Conservation (phyloP, 2,113 vertebrate genomes). For the Percina caprodes region DNA sequence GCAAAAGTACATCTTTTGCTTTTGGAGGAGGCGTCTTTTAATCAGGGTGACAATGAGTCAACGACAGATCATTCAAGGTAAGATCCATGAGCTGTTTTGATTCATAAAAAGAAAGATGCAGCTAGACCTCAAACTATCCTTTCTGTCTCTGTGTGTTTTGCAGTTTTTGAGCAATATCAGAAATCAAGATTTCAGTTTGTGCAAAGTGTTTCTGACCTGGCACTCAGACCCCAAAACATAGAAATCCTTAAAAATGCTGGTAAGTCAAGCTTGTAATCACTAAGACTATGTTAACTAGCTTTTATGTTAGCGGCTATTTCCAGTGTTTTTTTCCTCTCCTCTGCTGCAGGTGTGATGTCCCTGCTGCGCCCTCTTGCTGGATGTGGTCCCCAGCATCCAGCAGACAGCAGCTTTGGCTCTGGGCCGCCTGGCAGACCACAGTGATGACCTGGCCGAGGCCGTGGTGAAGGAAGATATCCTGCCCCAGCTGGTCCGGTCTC, state of each 20-base stretch:
- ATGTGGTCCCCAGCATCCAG: slow-evolving; percentile 91
- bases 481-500: slow-evolving; percentile 89
- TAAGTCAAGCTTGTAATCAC: slow-evolving; percentile 49
- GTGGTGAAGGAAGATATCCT: slow-evolving; percentile 91
- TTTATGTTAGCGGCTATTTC: neutral
- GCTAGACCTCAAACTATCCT: neutral
- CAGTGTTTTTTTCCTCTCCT: neutral
- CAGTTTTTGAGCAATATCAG: slow-evolving; percentile 92
- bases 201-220: slow-evolving; percentile 89
- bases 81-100: neutral
- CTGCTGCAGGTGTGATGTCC: slow-evolving; percentile 89
- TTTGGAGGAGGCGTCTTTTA: neutral
- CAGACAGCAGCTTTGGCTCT: slow-evolving; percentile 92
- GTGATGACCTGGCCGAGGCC: slow-evolving; percentile 90
- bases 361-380: slow-evolving; percentile 92
- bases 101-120: neutral
- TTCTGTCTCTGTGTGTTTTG: slow-evolving; percentile 1
- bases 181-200: slow-evolving; percentile 89
- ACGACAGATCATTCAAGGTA: slow-evolving; percentile 89
- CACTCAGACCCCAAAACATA: slow-evolving; percentile 87
- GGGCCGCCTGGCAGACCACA: slow-evolving; percentile 92
- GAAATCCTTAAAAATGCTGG: slow-evolving; percentile 88
- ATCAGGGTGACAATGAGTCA: slow-evolving; percentile 83
- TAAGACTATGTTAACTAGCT: neutral
- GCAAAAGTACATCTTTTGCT: neutral